Percentiles rank a stretch among this genome's conserved stretches.
Evolutionary conservation across 1,140 invertebrate species (phyloP).

Genomic region (Pemphigus obesinymphae): DNA sequence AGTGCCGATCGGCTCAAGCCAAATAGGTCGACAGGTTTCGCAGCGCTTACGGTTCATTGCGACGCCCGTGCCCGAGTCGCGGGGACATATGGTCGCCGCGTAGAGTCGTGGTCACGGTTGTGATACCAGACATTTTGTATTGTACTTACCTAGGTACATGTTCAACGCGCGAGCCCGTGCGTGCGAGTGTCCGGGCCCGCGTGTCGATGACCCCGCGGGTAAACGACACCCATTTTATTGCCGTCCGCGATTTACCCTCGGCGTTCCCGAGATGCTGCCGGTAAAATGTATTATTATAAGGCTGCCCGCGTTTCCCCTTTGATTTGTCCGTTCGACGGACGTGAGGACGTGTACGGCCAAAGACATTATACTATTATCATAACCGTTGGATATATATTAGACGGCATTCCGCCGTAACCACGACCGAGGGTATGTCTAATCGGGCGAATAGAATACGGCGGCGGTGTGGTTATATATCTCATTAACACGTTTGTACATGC

Average conservation of each 20-base stretch:
- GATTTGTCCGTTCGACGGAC: background rate
- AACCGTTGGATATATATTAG: too few relatives aligned
- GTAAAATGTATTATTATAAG: too few relatives aligned
- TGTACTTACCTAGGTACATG: background rate
- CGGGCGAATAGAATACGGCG: background rate
- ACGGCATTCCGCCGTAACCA: background rate
- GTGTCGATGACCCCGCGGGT: conserved; percentile 28
- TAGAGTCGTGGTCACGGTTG: background rate
- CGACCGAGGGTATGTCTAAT: background rate
- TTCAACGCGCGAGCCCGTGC: background rate
- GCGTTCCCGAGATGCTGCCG: background rate
- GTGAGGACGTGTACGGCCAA: too few relatives aligned
- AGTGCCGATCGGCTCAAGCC: too few relatives aligned
- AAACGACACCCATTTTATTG: conserved; percentile 12
- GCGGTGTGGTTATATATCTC: background rate
- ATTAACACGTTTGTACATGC: background rate
- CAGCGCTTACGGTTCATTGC: conserved; percentile 2
- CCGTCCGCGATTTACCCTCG: conserved; percentile 1
- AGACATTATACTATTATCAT: too few relatives aligned
- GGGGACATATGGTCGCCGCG: background rate
- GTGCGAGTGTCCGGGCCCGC: background rate
- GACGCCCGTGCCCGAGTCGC: background rate
- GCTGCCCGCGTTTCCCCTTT: background rate
- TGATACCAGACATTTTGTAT: too few relatives aligned
- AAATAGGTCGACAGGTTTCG: conserved; percentile 26